These are phyloP conservation scores for Drosophila elegans DNA, from an alignment of 1,140 invertebrate genomes.

Conservation along the genomic window DNA sequence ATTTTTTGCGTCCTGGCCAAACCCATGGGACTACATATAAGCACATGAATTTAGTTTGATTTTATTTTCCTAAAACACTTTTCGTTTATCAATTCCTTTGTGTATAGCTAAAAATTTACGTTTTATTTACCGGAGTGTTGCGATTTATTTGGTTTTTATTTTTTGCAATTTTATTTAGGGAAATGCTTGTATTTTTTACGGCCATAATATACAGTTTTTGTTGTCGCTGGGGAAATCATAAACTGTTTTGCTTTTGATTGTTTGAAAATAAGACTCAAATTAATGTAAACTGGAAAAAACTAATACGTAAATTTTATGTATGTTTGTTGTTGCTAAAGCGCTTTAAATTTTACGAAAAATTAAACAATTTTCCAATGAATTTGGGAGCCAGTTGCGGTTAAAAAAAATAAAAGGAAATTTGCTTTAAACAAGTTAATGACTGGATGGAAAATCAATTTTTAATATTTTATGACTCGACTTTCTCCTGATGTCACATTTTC, in stretches of 20 bases:
- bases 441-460: constrained; percentile 77
- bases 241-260: constrained; percentile 18
- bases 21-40: constrained; percentile 37
- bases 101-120: constrained; percentile 38
- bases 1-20: constrained; percentile 17
- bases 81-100: constrained; percentile 59
- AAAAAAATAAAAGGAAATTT: not conserved
- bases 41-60: constrained; percentile 52
- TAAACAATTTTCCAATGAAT: constrained; percentile 38
- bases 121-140: constrained; percentile 44
- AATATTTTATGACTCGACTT: constrained; percentile 65
- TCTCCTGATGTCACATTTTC: constrained; percentile 43
- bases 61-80: constrained; percentile 44
- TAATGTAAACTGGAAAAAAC: constrained; percentile 6
- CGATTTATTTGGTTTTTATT: constrained; percentile 22
- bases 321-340: not conserved
- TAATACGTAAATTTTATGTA: constrained; percentile 13
- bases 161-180: constrained; percentile 23
- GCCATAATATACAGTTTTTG: constrained; percentile 4
- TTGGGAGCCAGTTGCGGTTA: constrained; percentile 3
- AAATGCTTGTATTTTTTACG: constrained; percentile 9
- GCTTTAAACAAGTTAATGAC: constrained; percentile 74
- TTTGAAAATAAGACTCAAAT: constrained; percentile 17
- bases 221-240: constrained; percentile 35
- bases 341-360: constrained; percentile 51